Evolutionary conservation across 2,888 invertebrate genomes (phyloP).

Genomic region (Bembecia ichneumoniformis): DNA sequence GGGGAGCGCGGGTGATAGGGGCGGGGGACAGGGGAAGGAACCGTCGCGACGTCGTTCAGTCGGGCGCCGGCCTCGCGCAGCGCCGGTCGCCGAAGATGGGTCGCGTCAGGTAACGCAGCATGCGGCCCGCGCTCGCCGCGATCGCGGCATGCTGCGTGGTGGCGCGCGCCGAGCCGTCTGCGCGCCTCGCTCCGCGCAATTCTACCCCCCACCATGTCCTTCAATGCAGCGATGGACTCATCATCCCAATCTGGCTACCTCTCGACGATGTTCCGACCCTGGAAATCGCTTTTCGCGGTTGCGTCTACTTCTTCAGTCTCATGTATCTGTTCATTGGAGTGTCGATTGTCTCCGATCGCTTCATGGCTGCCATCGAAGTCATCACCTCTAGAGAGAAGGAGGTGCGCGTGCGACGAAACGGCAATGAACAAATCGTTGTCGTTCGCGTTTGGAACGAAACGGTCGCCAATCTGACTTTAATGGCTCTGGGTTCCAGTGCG

Average conservation of each 20-base stretch:
- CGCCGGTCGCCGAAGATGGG: slow-evolving; percentile 57
- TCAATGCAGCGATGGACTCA: slow-evolving; percentile 85
- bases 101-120: slow-evolving; percentile 55
- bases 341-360: slow-evolving; percentile 98
- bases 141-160: slow-evolving; percentile 62
- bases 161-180: slow-evolving; percentile 55
- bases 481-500: slow-evolving; percentile 98
- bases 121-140: slow-evolving; percentile 66
- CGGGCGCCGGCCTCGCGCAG: slow-evolving; percentile 65
- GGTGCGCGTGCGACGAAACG: slow-evolving; percentile 90
- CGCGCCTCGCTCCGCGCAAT: slow-evolving; percentile 48
- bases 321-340: slow-evolving; percentile 98
- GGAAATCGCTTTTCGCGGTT: slow-evolving; percentile 87
- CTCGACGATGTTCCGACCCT: slow-evolving; percentile 79
- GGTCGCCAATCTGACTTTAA: slow-evolving; percentile 97
- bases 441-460: slow-evolving; percentile 99
- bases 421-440: slow-evolving; percentile 90
- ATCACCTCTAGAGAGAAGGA: slow-evolving; percentile 98
- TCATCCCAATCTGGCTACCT: slow-evolving; percentile 93
- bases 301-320: slow-evolving; percentile 90
- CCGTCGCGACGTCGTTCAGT: slow-evolving; percentile 50
- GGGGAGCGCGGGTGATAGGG: slow-evolving; percentile 4
- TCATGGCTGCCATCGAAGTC: slow-evolving; percentile 99
- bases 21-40: slow-evolving; percentile 21
- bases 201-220: slow-evolving; percentile 49